Conservation (phyloP, 1,140 invertebrate species). For the Fopius arisanus region DNA sequence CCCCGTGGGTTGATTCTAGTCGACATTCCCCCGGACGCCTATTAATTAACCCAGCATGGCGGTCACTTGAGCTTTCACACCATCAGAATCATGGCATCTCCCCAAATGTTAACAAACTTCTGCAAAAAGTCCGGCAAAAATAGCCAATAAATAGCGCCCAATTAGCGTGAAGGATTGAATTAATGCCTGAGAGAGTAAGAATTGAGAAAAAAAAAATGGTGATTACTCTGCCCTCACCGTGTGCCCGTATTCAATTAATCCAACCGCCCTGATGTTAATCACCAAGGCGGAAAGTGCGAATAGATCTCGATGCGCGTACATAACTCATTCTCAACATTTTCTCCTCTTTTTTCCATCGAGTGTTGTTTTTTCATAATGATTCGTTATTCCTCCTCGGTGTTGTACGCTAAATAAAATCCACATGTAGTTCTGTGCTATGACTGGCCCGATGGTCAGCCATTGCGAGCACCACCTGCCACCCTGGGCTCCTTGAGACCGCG, state of each 20-base stretch:
- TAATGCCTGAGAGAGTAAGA: background rate
- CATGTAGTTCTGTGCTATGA: background rate
- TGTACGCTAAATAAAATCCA: background rate
- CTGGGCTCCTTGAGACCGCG: background rate
- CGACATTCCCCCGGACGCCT: background rate
- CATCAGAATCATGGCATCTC: background rate
- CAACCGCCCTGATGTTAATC: slow-evolving; percentile 37
- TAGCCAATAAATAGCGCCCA: slow-evolving; percentile 8
- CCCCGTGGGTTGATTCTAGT: background rate
- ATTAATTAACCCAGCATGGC: background rate
- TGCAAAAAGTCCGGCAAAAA: background rate
- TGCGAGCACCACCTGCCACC: slow-evolving; percentile 56
- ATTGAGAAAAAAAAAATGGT: background rate
- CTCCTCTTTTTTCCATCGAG: background rate
- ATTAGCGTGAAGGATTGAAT: slow-evolving; percentile 21
- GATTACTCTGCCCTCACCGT: slow-evolving; percentile 4
- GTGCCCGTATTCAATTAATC: slow-evolving; percentile 28
- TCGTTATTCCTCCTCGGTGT: background rate
- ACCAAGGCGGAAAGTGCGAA: slow-evolving; percentile 42
- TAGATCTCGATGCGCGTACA: slow-evolving; percentile 44
- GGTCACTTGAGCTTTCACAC: background rate
- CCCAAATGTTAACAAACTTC: too few species aligned
- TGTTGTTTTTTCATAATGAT: too few species aligned
- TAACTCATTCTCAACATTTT: slow-evolving; percentile 41
- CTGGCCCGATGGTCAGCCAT: slow-evolving; percentile 54